Evolutionary conservation across 2,113 vertebrate species (phyloP).

Genomic region (Cyprinodon tularosa): DNA sequence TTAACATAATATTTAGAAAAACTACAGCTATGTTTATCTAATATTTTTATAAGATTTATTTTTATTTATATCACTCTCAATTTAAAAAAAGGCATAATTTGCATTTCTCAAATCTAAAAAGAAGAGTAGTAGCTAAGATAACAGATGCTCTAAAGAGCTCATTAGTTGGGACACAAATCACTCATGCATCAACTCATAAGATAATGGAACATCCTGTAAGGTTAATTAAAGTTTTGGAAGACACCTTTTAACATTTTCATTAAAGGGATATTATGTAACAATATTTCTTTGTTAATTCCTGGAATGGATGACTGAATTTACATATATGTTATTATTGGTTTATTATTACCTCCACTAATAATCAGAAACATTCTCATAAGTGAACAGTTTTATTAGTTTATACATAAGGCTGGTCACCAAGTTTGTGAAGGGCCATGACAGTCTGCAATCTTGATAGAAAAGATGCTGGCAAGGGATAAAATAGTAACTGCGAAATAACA

Average conservation of each 20-base stretch:
- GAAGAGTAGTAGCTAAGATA: not conserved
- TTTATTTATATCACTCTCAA: too few species aligned
- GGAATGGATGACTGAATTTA: too few species aligned
- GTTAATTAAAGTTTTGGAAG: conserved; percentile 8
- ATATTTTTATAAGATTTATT: not conserved
- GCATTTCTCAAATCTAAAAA: not conserved
- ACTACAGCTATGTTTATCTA: not conserved
- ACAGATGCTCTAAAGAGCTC: not conserved
- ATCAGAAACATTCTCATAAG: too few species aligned
- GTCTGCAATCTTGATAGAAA: too few species aligned
- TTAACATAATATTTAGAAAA: not conserved
- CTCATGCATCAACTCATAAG: conserved; percentile 9
- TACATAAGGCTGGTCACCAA: too few species aligned
- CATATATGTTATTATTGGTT: too few species aligned
- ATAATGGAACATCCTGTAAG: conserved; percentile 21
- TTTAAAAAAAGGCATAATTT: not conserved
- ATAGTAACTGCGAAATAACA: too few species aligned
- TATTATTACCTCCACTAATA: too few species aligned
- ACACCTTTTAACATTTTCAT: not conserved
- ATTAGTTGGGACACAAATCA: not conserved
- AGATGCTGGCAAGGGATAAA: too few species aligned
- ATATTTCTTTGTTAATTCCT: too few species aligned
- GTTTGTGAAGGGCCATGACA: too few species aligned
- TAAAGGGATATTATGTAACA: not conserved
- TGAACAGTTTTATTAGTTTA: too few species aligned